A percentile compares a stretch with the other conserved stretches of the same genome.
Evolutionary conservation across 2,888 invertebrate genomes (phyloP).

Genomic region (Nowickia ferox): DNA sequence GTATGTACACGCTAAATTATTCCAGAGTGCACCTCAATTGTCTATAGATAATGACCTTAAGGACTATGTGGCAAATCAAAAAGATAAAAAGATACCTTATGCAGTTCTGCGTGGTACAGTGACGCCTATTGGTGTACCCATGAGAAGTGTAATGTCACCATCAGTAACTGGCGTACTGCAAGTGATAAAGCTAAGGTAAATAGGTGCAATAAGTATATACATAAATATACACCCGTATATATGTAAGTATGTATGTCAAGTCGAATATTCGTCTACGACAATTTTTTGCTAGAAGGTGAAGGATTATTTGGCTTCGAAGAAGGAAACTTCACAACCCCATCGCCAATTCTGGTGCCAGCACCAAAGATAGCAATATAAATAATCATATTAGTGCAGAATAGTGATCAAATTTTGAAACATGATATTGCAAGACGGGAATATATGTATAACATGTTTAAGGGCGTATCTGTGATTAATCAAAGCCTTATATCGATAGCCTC

Average conservation of each 20-base stretch:
- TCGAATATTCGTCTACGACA: too few relatives aligned
- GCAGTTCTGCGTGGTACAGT: constrained; percentile 90
- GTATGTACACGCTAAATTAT: not conserved
- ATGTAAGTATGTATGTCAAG: too few relatives aligned
- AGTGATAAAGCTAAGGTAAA: constrained; percentile 86
- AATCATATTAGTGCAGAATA: too few relatives aligned
- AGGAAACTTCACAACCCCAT: not conserved
- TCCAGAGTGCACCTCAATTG: constrained; percentile 88
- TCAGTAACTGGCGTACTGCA: constrained; percentile 91
- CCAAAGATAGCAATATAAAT: too few relatives aligned
- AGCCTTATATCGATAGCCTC: too few relatives aligned
- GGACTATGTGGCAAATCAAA: constrained; percentile 86
- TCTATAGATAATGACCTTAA: constrained; percentile 87
- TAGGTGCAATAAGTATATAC: not conserved
- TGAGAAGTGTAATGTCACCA: constrained; percentile 89
- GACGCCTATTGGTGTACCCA: constrained; percentile 89
- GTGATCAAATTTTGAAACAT: too few relatives aligned
- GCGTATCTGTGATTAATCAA: too few relatives aligned
- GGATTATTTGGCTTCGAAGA: not conserved
- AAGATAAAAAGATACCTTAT: constrained; percentile 88
- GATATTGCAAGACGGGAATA: too few relatives aligned
- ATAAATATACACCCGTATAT: too few relatives aligned
- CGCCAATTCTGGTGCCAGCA: not conserved
- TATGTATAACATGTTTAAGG: too few relatives aligned
- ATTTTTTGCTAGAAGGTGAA: not conserved